These are phyloP conservation scores for Coranthus polyacanthus DNA, from an alignment of 2,797 vertebrate genomes.

Conservation along the genomic window DNA sequence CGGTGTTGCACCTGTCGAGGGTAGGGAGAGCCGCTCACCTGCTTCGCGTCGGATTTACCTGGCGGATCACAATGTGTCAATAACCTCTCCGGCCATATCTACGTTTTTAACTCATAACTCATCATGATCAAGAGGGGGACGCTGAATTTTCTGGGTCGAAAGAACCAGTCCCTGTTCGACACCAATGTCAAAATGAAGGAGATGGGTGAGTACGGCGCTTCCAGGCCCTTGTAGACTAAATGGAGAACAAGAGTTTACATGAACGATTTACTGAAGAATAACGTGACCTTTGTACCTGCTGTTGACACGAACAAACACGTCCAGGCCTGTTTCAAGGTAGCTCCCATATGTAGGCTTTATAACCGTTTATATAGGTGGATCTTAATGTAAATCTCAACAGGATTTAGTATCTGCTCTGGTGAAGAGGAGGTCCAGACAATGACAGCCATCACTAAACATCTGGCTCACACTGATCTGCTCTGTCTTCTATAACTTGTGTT, in stretches of 20 bases:
- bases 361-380: not conserved
- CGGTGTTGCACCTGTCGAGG: conserved; percentile 52
- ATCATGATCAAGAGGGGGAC: conserved; percentile 80
- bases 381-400: not conserved
- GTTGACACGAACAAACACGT: conserved; percentile 11
- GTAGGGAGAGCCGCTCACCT: not conserved
- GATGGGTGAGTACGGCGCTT: conserved; percentile 77
- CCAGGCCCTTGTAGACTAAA: too few species aligned
- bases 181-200: conserved; percentile 78
- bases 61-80: conserved; percentile 45
- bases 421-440: too few species aligned
- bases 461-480: not conserved
- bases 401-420: not conserved
- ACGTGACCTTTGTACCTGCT: conserved; percentile 60
- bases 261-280: not conserved
- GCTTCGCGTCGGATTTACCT: conserved; percentile 49
- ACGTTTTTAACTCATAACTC: not conserved
- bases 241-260: not conserved
- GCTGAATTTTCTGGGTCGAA: conserved; percentile 78
- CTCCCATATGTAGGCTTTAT: not conserved
- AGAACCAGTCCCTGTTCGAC: conserved; percentile 81
- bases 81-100: conserved; percentile 6
- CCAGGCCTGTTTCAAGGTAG: not conserved
- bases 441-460: not conserved
- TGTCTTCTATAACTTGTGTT: not conserved